A percentile compares a stretch with the other conserved stretches of the same genome.
Conservation (phyloP, 1,140 invertebrate species). For the Drosophila nigrodunni region DNA sequence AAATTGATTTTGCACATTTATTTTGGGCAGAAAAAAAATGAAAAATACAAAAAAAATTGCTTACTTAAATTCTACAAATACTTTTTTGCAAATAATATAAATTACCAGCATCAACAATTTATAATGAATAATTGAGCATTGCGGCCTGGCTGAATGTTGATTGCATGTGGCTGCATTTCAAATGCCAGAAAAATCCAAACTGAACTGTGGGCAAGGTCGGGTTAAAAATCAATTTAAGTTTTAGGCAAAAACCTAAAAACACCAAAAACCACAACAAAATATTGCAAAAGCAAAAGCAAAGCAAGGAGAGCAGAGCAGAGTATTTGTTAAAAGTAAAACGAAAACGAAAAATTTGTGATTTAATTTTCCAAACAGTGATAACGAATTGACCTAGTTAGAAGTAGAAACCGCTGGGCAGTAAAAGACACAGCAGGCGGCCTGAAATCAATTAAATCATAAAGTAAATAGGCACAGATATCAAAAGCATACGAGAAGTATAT, state of each 20-base stretch:
- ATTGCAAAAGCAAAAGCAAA: constrained; percentile 26
- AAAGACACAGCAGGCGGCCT: constrained; percentile 46
- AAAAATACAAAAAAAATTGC: background rate
- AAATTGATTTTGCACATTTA: background rate
- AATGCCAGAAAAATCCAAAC: constrained; percentile 21
- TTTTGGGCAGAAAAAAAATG: background rate
- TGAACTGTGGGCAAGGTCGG: constrained; percentile 50
- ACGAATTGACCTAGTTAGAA: constrained; percentile 54
- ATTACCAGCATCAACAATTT: constrained; percentile 67
- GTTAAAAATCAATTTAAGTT: constrained; percentile 76
- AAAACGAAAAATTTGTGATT: constrained; percentile 52
- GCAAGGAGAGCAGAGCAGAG: constrained; percentile 4
- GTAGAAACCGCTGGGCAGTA: constrained; percentile 22
- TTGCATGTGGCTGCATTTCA: constrained; percentile 50
- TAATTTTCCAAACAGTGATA: constrained; percentile 63
- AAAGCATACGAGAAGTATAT: constrained; percentile 20
- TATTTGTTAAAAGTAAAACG: constrained; percentile 39
- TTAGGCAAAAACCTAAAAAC: constrained; percentile 48
- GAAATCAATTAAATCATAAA: constrained; percentile 72
- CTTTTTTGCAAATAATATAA: constrained; percentile 62
- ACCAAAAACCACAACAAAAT: constrained; percentile 48
- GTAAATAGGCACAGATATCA: constrained; percentile 34
- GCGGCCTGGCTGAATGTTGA: constrained; percentile 42
- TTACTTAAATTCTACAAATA: constrained; percentile 33
- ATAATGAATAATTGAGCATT: constrained; percentile 66